Evolutionary conservation across 2,797 vertebrate genomes (phyloP).

Genomic region (Schizothorax lantsangensis): DNA sequence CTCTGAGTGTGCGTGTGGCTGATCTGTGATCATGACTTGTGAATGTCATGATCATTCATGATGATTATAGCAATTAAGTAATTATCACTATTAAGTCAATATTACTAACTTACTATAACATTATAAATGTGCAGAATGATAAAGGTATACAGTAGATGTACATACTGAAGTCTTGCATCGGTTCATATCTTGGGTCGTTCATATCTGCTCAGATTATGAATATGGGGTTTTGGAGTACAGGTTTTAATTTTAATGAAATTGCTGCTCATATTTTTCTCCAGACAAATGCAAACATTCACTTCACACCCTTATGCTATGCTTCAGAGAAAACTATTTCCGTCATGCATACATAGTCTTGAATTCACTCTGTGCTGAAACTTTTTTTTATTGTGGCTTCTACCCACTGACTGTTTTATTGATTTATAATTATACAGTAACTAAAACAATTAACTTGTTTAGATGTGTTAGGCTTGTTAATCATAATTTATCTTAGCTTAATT

Average conservation of each 20-base stretch:
- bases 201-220: neutral
- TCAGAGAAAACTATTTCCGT: neutral
- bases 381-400: neutral
- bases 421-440: neutral
- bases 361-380: neutral
- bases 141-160: neutral
- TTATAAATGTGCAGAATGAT: neutral
- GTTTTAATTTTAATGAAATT: neutral
- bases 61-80: neutral
- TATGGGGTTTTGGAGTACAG: neutral
- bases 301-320: neutral
- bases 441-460: neutral
- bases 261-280: neutral
- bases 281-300: neutral
- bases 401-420: neutral
- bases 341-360: neutral
- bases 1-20: constrained; percentile 26
- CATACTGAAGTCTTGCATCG: neutral
- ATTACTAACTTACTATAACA: neutral
- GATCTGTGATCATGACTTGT: constrained; percentile 7
- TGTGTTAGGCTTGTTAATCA: neutral
- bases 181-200: neutral
- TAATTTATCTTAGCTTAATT: neutral
- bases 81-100: neutral
- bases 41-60: neutral